Evolutionary conservation across 2,888 invertebrate species (phyloP).

Genomic region (Leptinotarsa haldemani): DNA sequence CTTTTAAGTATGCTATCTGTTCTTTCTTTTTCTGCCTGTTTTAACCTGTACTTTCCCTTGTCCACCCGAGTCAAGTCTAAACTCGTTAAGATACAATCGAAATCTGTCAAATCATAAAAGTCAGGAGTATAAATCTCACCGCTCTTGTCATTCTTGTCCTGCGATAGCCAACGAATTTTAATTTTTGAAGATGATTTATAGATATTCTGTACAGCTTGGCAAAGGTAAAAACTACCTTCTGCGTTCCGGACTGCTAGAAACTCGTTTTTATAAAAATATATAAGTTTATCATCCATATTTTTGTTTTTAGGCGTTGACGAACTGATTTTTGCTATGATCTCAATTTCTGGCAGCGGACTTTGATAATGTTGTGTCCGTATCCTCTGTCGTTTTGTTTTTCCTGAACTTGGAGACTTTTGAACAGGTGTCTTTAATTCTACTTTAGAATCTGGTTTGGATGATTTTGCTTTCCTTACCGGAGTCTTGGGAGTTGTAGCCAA

Average conservation of each 20-base stretch:
- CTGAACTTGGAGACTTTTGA: slow-evolving; percentile 61
- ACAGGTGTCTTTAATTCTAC: slow-evolving; percentile 53
- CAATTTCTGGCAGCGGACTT: slow-evolving; percentile 82
- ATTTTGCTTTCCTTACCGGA: slow-evolving; percentile 69
- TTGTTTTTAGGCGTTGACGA: slow-evolving; percentile 70
- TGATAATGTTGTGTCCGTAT: slow-evolving; percentile 84
- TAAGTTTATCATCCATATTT: slow-evolving; percentile 81
- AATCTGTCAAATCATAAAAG: slow-evolving; percentile 89
- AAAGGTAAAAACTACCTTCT: slow-evolving; percentile 88
- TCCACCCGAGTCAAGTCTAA: slow-evolving; percentile 80
- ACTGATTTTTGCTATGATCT: slow-evolving; percentile 80
- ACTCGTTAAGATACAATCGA: slow-evolving; percentile 90
- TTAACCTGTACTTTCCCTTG: slow-evolving; percentile 78
- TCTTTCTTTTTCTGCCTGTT: slow-evolving; percentile 79
- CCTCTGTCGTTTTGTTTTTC: slow-evolving; percentile 69
- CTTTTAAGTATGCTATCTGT: slow-evolving; percentile 86
- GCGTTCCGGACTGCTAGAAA: slow-evolving; percentile 92
- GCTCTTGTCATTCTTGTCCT: slow-evolving; percentile 69
- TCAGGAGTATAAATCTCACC: slow-evolving; percentile 72
- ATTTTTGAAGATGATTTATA: slow-evolving; percentile 87
- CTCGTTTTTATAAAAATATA: slow-evolving; percentile 91
- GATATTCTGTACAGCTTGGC: slow-evolving; percentile 91
- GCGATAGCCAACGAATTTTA: slow-evolving; percentile 90
- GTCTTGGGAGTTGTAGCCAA: slow-evolving; percentile 70
- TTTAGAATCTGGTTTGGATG: slow-evolving; percentile 61